Base-by-base conservation (phyloP, 92 coral and sea anemone genomes). In the Hydrozoanthus gracilis region DNA sequence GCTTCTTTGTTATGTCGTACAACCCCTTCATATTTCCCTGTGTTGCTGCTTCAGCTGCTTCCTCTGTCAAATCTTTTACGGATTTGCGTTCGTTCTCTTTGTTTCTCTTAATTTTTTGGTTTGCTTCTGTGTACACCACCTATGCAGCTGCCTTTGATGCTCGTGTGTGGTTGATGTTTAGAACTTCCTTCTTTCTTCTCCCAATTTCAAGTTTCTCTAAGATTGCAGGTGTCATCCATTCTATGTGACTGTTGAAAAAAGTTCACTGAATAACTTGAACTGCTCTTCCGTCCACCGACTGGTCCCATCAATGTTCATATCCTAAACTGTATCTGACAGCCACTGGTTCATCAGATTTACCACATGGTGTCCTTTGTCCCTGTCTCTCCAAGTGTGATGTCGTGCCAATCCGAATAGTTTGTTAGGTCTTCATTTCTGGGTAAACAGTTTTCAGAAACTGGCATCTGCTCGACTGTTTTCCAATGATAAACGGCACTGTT, bases 301-400 rank as follows among this genome's bases (percentile, higher is more conserved):
- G 90, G 92, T 17, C 95, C 93, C 90, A 88, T 90, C 73, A 90
- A 92, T 65, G 91, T 93, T 92, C 92, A 93, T 86, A 46, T 69
- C 94, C 94, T 64, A 93, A 80, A 67, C 93, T 90, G 51, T 90
- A 90, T 61, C 90, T 56, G 35, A 87, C 64, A 17, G 95, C 93
- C 18, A 90, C 62, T 55, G 91, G 91, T 50, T 92, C 88, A 44
- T 76, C 83, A 35, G 71, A 12, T 5, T 87, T 76, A 61, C 91
- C 91, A 60, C 90, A 87, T 44, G 67, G 86, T 92, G 15, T 76
- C 87, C 27, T 71, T 82, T 13, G 45, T 46, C 7, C 60, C 89
- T n/a, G 83, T 46, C 49, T 87, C 89, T 58, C 66, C 82, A 11
- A 92, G 55, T 39, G 65, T 79, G n/a, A 92, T 17, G 51, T 67